Conservation (phyloP, 2,113 vertebrate species). For the Melanerpes aurifrons region DNA sequence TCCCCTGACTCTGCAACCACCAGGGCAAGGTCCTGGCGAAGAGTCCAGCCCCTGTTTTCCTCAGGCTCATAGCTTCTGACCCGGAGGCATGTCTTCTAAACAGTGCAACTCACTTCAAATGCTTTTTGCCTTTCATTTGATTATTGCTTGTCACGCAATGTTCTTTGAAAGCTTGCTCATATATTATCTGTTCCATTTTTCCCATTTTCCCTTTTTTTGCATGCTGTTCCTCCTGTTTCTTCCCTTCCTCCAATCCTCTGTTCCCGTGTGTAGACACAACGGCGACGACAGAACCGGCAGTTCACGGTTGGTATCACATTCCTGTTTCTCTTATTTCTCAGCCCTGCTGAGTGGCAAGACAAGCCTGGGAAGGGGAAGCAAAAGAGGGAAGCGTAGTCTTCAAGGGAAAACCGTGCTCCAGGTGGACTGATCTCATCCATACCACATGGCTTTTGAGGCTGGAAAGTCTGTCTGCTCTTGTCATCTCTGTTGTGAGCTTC, state of each 20-base stretch:
- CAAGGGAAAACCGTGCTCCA: constrained; percentile 65
- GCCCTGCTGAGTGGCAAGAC: constrained; percentile 81
- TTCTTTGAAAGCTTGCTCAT: constrained; percentile 88
- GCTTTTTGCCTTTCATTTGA: constrained; percentile 86
- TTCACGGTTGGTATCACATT: constrained; percentile 90
- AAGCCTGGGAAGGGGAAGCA: constrained; percentile 75
- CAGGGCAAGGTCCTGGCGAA: constrained; percentile 71
- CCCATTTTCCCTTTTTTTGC: constrained; percentile 89
- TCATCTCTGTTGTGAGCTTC: constrained; percentile 64
- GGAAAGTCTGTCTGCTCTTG: constrained; percentile 63
- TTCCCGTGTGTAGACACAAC: constrained; percentile 88
- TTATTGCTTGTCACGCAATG: constrained; percentile 86
- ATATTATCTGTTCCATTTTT: constrained; percentile 91
- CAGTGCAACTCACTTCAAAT: constrained; percentile 87
- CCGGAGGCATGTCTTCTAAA: constrained; percentile 84
- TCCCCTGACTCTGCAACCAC: constrained; percentile 64
- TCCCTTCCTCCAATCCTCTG: constrained; percentile 89
- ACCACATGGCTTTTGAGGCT: constrained; percentile 35
- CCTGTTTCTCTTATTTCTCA: constrained; percentile 83
- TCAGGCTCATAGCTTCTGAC: constrained; percentile 80
- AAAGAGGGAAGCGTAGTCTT: constrained; percentile 67
- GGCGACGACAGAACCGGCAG: constrained; percentile 86
- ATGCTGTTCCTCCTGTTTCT: constrained; percentile 88
- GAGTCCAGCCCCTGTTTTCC: constrained; percentile 73
- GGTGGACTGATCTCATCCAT: constrained; percentile 52